These are phyloP conservation scores for Zygogramma bicolorata DNA, from an alignment of 2,888 invertebrate species.

Conservation along the genomic window DNA sequence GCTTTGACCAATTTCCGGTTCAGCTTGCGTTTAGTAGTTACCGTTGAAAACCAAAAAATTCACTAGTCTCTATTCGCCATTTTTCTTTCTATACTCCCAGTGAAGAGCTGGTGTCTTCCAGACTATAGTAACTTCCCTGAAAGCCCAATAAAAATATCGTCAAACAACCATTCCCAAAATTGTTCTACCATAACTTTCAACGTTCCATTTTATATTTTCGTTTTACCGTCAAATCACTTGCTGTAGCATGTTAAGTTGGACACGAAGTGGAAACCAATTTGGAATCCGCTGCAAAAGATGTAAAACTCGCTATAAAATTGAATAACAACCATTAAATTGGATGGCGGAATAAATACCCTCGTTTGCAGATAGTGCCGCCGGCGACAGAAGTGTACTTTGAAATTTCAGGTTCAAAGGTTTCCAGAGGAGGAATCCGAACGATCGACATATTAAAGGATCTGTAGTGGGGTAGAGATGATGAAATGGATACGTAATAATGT, in stretches of 20 bases:
- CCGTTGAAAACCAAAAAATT: no score
- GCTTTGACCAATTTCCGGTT: no score
- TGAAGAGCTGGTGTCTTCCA: no score
- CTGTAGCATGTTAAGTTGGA: not conserved
- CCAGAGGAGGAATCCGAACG: no score
- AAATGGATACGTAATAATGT: no score
- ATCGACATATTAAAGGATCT: no score
- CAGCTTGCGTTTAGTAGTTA: no score
- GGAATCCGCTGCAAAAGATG: not conserved
- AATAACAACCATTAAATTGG: not conserved
- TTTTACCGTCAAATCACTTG: not conserved
- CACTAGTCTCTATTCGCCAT: no score
- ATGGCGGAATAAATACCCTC: not conserved
- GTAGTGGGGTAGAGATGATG: no score
- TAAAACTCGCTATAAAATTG: not conserved
- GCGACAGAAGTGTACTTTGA: not conserved
- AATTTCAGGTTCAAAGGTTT: not conserved
- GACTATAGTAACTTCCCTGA: not conserved
- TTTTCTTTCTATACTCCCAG: no score
- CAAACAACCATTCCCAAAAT: not conserved
- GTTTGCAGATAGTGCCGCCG: not conserved
- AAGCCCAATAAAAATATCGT: not conserved
- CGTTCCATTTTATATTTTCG: not conserved
- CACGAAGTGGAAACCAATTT: not conserved
- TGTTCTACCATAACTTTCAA: not conserved